phyloP scores from a whole-genome alignment of 2,797 vertebrate species.

The Hipposideros larvatus region DNA sequence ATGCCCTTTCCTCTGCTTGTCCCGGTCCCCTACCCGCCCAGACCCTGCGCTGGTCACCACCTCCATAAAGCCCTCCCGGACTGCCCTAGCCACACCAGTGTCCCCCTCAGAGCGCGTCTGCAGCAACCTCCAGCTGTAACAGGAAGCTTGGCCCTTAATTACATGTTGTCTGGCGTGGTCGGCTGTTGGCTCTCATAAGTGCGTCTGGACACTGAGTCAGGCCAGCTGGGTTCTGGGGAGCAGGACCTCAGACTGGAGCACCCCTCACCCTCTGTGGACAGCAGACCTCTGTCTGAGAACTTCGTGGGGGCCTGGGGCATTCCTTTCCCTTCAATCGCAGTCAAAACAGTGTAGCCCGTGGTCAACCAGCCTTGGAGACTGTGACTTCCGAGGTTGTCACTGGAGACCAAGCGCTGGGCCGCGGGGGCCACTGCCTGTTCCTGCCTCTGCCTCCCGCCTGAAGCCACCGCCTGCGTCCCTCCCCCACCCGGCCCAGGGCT shows the following conservation, averaged over 20 bases:
- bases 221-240: slow-evolving; percentile 37
- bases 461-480: accelerated
- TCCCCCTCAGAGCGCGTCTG: not conserved
- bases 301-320: not conserved
- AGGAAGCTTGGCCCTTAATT: slow-evolving; percentile 65
- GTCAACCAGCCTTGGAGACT: not conserved
- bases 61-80: not conserved
- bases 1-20: not conserved
- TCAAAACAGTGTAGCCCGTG: not conserved
- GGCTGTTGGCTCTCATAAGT: slow-evolving; percentile 49
- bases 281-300: not conserved
- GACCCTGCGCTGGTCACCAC: not conserved
- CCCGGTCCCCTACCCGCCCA: not conserved
- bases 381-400: not conserved
- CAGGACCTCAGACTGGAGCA: not conserved
- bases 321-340: not conserved
- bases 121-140: slow-evolving; percentile 30
- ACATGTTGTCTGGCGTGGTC: slow-evolving; percentile 68
- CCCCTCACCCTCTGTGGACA: not conserved
- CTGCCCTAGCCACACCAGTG: not conserved
- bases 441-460: not conserved
- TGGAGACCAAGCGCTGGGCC: not conserved
- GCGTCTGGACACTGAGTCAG: slow-evolving; percentile 64
- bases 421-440: not conserved
- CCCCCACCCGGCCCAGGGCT: accelerated